Conservation (phyloP, 2,888 invertebrate species). For the Falcaria lacertinaria region DNA sequence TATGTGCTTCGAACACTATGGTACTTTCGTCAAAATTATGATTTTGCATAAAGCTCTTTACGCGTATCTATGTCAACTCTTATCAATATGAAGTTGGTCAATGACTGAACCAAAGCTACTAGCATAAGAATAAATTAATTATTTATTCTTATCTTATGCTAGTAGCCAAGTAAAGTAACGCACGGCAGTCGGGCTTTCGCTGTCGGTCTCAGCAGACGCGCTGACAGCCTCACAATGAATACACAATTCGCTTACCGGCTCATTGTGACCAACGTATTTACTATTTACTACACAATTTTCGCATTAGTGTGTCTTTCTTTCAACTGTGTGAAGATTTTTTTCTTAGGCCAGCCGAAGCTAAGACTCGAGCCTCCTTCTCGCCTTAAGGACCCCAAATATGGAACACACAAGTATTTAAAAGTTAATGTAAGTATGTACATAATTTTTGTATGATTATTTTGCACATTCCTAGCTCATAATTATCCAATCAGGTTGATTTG, state of each 20-base stretch:
- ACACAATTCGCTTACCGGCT: conserved; percentile 31
- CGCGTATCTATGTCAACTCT: too few species aligned
- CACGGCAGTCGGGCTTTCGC: conserved; percentile 8
- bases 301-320: conserved; percentile 35
- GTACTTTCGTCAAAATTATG: too few species aligned
- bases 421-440: conserved; percentile 67
- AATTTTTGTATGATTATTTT: not conserved
- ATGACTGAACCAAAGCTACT: too few species aligned
- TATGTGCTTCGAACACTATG: too few species aligned
- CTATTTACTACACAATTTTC: conserved; percentile 35
- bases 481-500: too few species aligned
- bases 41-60: too few species aligned
- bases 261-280: conserved; percentile 37
- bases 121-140: too few species aligned
- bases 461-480: too few species aligned
- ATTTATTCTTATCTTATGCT: too few species aligned
- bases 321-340: conserved; percentile 49
- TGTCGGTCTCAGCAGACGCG: conserved; percentile 15
- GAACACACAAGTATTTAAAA: conserved; percentile 74
- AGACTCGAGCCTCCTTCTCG: conserved; percentile 66
- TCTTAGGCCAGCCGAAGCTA: conserved; percentile 52
- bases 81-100: too few species aligned
- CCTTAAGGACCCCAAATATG: conserved; percentile 70
- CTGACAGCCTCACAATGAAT: conserved; percentile 28
- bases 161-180: too few species aligned